These are phyloP conservation scores for Brachystomella parvula DNA, from an alignment of 1,140 invertebrate genomes.

Conservation along the genomic window DNA sequence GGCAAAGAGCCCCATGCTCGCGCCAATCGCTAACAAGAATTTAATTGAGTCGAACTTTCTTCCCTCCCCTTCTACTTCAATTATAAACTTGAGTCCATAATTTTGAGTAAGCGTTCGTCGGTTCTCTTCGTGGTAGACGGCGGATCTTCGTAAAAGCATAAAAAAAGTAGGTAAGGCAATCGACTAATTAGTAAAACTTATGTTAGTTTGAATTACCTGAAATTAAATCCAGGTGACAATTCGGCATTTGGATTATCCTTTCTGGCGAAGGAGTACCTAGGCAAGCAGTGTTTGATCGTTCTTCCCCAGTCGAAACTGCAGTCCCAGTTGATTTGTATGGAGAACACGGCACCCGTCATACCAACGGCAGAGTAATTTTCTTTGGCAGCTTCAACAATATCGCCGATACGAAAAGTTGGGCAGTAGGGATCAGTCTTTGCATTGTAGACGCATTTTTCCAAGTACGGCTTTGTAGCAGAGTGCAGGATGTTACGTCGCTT, in stretches of 20 bases:
- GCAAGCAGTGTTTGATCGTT: conserved; percentile 44
- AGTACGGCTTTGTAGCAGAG: conserved; percentile 40
- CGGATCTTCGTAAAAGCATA: conserved; percentile 20
- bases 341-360: conserved; percentile 47
- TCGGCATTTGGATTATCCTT: conserved; percentile 40
- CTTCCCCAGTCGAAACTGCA: conserved; percentile 48
- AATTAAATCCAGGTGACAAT: conserved; percentile 46
- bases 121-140: conserved; percentile 19
- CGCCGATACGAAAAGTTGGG: conserved; percentile 48
- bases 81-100: conserved; percentile 49
- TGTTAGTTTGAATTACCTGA: conserved; percentile 45
- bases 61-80: conserved; percentile 47
- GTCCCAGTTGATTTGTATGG: conserved; percentile 48
- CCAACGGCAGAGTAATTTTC: conserved; percentile 41
- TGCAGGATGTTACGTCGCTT: conserved; percentile 45
- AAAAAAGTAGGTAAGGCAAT: no score
- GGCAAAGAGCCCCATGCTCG: conserved; percentile 48
- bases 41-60: conserved; percentile 49
- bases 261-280: conserved; percentile 47
- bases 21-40: conserved; percentile 48
- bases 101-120: conserved; percentile 44
- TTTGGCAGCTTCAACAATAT: conserved; percentile 44
- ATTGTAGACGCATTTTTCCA: conserved; percentile 45
- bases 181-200: neutral
- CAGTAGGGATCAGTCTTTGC: conserved; percentile 42